phyloP scores from a whole-genome alignment of 2,888 invertebrate genomes.

The Andricus curvator region DNA sequence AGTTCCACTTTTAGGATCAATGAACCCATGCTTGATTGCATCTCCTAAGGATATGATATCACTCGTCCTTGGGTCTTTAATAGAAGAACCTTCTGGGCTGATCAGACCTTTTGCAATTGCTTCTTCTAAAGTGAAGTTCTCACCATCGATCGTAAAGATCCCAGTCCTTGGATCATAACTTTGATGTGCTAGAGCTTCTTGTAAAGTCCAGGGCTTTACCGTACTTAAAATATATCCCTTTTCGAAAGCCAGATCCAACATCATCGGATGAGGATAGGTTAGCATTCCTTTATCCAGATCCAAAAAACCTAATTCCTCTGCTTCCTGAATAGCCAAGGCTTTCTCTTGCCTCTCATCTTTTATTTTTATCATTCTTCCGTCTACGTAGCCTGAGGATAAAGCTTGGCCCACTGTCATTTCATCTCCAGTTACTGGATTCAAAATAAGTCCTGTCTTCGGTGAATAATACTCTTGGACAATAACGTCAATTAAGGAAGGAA shows the following conservation, averaged over 20 bases:
- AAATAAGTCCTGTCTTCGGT: conserved; percentile 85
- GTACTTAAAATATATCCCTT: conserved; percentile 90
- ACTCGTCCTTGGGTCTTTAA: conserved; percentile 89
- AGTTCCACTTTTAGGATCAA: conserved; percentile 89
- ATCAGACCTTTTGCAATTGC: conserved; percentile 88
- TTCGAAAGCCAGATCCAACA: conserved; percentile 88
- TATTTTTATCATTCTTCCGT: conserved; percentile 85
- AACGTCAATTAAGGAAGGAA: conserved; percentile 86
- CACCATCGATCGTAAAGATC: conserved; percentile 85
- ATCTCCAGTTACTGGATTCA: conserved; percentile 88
- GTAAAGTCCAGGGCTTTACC: conserved; percentile 89
- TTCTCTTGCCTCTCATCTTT: conserved; percentile 86
- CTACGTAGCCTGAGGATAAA: conserved; percentile 85
- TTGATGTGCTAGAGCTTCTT: conserved; percentile 90
- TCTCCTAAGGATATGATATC: conserved; percentile 90
- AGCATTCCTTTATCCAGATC: conserved; percentile 86
- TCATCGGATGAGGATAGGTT: conserved; percentile 83
- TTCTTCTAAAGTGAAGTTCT: conserved; percentile 85
- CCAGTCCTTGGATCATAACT: conserved; percentile 89
- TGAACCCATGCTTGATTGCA: conserved; percentile 87
- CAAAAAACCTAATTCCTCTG: conserved; percentile 85
- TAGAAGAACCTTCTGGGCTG: conserved; percentile 87
- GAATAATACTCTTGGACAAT: conserved; percentile 89
- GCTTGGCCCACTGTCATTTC: conserved; percentile 88
- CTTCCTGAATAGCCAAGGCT: conserved; percentile 85